These are phyloP conservation scores for Rhincodon typus DNA, from an alignment of 2,797 vertebrate species.

Conservation along the genomic window DNA sequence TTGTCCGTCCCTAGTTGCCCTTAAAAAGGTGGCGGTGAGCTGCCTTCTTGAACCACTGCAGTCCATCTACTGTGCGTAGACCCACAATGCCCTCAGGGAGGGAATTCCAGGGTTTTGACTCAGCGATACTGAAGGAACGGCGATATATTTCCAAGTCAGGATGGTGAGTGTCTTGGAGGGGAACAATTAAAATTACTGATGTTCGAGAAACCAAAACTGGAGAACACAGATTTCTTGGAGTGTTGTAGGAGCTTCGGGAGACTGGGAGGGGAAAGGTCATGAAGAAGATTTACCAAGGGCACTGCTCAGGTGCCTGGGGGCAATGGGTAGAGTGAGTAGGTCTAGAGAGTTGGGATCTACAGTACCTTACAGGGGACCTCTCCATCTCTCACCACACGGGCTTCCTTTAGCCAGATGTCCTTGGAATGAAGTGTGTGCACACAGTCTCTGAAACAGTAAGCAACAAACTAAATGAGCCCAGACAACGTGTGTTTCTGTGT, in stretches of 20 bases:
- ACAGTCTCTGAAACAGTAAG: constrained; percentile 67
- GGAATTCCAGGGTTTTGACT: not conserved
- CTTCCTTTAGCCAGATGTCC: constrained; percentile 94
- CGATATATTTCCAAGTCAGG: too few relatives aligned
- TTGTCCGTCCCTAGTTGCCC: too few relatives aligned
- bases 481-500: not conserved
- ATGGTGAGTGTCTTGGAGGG: too few relatives aligned
- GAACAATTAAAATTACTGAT: not conserved
- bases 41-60: too few relatives aligned
- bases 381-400: constrained; percentile 78
- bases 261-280: not conserved
- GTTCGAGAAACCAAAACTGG: not conserved
- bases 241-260: not conserved
- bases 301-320: not conserved
- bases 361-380: constrained; percentile 86
- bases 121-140: not conserved
- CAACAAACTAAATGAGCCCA: constrained; percentile 13
- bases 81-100: not conserved
- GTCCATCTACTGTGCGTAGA: too few relatives aligned
- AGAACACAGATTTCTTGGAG: not conserved
- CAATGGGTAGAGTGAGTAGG: not conserved
- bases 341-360: not conserved
- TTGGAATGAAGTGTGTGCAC: constrained; percentile 85
- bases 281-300: not conserved
- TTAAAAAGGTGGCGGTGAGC: too few relatives aligned